Conservation (phyloP, 2,797 vertebrate genomes). For the Gymnoscopelus microlampas region DNA sequence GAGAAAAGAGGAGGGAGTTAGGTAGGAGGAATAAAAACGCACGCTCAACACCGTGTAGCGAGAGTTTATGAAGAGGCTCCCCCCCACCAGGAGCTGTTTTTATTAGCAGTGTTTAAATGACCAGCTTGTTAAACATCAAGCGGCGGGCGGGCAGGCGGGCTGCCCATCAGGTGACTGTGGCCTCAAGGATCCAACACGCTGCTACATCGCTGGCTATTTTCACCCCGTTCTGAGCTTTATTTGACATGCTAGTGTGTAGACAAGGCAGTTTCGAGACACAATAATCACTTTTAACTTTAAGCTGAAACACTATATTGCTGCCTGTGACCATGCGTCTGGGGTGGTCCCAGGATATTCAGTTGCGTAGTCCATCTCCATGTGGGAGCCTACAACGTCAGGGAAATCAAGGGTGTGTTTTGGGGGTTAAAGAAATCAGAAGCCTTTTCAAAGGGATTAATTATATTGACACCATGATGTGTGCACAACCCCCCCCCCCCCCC, state of each 20-base stretch:
- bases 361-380: conserved; percentile 21
- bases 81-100: conserved; percentile 76
- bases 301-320: conserved; percentile 65
- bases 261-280: conserved; percentile 74
- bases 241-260: conserved; percentile 72
- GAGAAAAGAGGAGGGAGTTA: conserved; percentile 8
- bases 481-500: background rate
- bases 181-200: conserved; percentile 52
- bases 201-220: conserved; percentile 73
- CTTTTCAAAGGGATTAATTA: conserved; percentile 7
- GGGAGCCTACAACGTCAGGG: conserved; percentile 8
- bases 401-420: too few species aligned
- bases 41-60: conserved; percentile 53
- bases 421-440: conserved; percentile 23
- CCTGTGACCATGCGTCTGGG: conserved; percentile 58
- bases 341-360: conserved; percentile 57
- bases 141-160: conserved; percentile 54
- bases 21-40: conserved; percentile 35
- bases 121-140: conserved; percentile 81
- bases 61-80: conserved; percentile 77
- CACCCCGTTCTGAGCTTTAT: conserved; percentile 74
- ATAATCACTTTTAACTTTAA: conserved; percentile 76
- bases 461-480: conserved; percentile 2
- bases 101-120: conserved; percentile 82
- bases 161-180: conserved; percentile 54